phyloP scores from a whole-genome alignment of 2,113 vertebrate genomes.

The Elachura formosa region DNA sequence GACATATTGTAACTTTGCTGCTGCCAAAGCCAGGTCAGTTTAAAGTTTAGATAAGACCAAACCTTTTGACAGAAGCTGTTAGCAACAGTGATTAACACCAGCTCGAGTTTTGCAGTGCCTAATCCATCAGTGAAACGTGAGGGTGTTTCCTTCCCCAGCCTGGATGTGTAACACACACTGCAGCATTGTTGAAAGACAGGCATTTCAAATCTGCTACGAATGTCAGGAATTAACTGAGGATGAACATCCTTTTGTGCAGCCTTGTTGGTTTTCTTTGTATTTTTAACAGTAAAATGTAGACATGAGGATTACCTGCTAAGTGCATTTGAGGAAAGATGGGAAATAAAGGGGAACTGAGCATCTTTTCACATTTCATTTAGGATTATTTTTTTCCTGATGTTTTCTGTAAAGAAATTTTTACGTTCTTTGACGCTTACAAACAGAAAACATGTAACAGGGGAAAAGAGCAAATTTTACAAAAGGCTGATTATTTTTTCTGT shows the following conservation, averaged over 20 bases:
- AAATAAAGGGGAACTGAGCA: background rate
- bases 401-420: background rate
- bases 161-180: background rate
- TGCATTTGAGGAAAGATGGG: background rate
- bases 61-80: background rate
- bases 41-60: background rate
- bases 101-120: background rate
- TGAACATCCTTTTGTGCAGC: slow-evolving; percentile 16
- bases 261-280: background rate
- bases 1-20: background rate
- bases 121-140: background rate
- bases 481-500: background rate
- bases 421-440: background rate
- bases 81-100: background rate
- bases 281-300: background rate
- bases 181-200: background rate
- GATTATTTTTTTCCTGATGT: background rate
- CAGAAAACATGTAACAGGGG: background rate
- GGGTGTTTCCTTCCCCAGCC: background rate
- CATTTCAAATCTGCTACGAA: background rate
- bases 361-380: background rate
- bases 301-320: background rate
- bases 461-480: background rate
- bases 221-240: slow-evolving; percentile 26
- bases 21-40: background rate